Conservation (phyloP, 1,140 invertebrate genomes). For the Dreissena polymorpha region DNA sequence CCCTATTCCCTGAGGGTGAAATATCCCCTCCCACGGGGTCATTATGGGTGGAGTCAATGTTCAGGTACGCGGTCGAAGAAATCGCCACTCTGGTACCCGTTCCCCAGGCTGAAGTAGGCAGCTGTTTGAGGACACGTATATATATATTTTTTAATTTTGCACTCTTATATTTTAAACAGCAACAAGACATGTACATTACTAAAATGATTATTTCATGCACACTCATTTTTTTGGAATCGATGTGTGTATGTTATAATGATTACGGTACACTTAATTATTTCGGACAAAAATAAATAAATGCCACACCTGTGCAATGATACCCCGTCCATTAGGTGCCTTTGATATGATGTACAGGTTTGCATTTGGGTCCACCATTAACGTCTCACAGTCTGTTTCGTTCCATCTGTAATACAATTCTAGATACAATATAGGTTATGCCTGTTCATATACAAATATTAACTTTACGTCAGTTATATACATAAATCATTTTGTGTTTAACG, state of each 20-base stretch:
- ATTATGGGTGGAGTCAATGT: slow-evolving; percentile 11
- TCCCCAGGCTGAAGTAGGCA: slow-evolving; percentile 38
- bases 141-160: no score
- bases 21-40: slow-evolving; percentile 46
- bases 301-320: slow-evolving; percentile 12
- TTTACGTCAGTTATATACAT: not conserved
- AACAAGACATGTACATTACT: no score
- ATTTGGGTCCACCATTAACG: slow-evolving; percentile 31
- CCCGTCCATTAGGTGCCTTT: slow-evolving; percentile 4
- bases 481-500: no score
- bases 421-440: not conserved
- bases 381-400: slow-evolving; percentile 27
- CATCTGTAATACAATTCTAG: slow-evolving; percentile 1
- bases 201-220: no score
- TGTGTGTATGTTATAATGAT: no score
- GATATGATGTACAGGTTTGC: slow-evolving; percentile 28
- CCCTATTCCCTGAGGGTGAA: slow-evolving; percentile 28
- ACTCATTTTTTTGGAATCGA: no score
- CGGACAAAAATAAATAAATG: no score
- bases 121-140: not conserved
- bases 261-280: no score
- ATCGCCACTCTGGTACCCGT: slow-evolving; percentile 1
- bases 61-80: not conserved
- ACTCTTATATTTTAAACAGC: no score
- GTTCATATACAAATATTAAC: not conserved